A percentile compares a stretch with the other conserved stretches of the same genome.
phyloP scores from a whole-genome alignment of 2,888 invertebrate genomes.

The Lithophane ornitopus region DNA sequence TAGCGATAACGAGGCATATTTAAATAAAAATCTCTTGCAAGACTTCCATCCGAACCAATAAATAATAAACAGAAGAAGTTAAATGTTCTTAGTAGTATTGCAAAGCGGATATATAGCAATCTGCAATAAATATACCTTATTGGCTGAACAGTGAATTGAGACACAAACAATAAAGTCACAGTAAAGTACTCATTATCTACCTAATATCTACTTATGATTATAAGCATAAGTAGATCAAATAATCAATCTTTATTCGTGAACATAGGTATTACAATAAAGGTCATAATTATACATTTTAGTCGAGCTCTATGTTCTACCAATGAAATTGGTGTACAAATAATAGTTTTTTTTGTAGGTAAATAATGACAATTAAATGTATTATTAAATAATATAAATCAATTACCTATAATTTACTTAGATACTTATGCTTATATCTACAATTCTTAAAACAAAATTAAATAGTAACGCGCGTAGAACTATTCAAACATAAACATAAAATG shows the following conservation, averaged over 20 bases:
- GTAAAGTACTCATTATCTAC: neutral
- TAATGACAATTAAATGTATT: too few species aligned
- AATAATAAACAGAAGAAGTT: neutral
- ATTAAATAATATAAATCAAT: too few species aligned
- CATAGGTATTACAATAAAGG: too few species aligned
- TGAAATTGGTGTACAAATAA: too few species aligned
- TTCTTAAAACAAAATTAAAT: constrained; percentile 10
- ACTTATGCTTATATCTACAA: neutral
- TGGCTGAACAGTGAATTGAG: neutral
- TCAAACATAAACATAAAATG: constrained; percentile 45
- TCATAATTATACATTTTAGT: too few species aligned
- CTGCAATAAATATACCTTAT: neutral
- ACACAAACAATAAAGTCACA: neutral
- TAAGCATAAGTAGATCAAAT: too few species aligned
- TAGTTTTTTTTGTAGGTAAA: too few species aligned
- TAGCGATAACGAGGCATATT: neutral
- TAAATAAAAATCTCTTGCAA: neutral
- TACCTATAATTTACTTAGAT: too few species aligned
- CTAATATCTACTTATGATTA: neutral
- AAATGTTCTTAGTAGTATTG: neutral
- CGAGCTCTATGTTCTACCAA: too few species aligned
- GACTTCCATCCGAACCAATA: neutral
- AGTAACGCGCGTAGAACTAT: constrained; percentile 33
- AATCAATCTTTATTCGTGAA: too few species aligned
- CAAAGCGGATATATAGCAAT: neutral